A percentile compares a stretch with the other conserved stretches of the same genome.
Evolutionary conservation across 1,140 invertebrate species (phyloP).

Genomic region (Forficula auricularia): DNA sequence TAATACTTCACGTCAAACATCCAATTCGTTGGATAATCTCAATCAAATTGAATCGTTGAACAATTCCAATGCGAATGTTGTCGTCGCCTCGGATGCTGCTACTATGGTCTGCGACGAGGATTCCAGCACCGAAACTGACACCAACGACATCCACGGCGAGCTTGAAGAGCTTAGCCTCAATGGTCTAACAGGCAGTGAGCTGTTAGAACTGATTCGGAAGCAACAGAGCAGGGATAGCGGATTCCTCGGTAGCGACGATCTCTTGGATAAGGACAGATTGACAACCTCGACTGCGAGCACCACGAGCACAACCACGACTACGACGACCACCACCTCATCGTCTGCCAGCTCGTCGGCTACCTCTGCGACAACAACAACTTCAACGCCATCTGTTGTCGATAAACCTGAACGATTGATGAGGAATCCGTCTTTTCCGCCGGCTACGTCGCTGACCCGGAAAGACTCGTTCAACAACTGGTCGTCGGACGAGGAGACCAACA

Average conservation of each 20-base stretch:
- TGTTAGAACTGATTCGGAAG: constrained; percentile 24
- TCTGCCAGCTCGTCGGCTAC: too few relatives aligned
- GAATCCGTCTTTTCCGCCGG: constrained; percentile 24
- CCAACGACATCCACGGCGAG: constrained; percentile 42
- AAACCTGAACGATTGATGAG: neutral
- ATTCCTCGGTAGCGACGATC: constrained; percentile 74
- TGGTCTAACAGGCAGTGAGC: too few relatives aligned
- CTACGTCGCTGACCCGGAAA: constrained; percentile 47
- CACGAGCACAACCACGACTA: too few relatives aligned
- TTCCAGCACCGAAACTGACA: constrained; percentile 58
- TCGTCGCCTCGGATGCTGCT: too few relatives aligned
- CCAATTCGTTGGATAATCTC: constrained; percentile 50
- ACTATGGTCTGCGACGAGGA: constrained; percentile 27
- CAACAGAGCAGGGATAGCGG: constrained; percentile 71
- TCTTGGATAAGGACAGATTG: constrained; percentile 43
- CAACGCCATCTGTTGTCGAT: too few relatives aligned
- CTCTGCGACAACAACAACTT: too few relatives aligned
- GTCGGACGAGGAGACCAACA: constrained; percentile 78
- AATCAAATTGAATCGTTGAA: constrained; percentile 26
- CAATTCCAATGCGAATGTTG: too few relatives aligned
- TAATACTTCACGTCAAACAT: constrained; percentile 56
- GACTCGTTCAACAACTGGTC: constrained; percentile 88
- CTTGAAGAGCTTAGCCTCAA: constrained; percentile 25
- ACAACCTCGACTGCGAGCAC: too few relatives aligned
- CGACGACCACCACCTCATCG: too few relatives aligned